These are phyloP conservation scores for Drosophila tanythrix DNA, from an alignment of 2,888 invertebrate species.

Conservation along the genomic window DNA sequence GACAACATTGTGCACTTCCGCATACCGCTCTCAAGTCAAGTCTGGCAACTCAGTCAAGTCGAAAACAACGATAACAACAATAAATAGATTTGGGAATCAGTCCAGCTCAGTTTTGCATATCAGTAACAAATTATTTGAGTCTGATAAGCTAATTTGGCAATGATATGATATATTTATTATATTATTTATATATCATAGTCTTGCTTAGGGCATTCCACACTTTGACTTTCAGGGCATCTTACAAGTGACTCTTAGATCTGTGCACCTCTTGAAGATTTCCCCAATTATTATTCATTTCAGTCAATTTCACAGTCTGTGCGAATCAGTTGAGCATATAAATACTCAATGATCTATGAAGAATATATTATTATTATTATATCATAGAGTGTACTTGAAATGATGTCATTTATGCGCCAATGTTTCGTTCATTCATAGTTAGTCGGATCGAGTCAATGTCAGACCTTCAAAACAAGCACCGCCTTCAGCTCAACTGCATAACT, in stretches of 20 bases:
- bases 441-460: conserved; percentile 4
- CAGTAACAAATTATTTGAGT: not conserved
- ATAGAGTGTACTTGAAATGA: conserved; percentile 26
- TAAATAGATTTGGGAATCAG: not conserved
- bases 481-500: conserved; percentile 33
- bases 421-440: conserved; percentile 34
- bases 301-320: conserved; percentile 13
- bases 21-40: conserved; percentile 57
- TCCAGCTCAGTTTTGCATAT: not conserved
- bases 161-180: no score
- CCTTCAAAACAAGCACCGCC: conserved; percentile 11
- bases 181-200: no score
- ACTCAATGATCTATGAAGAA: conserved; percentile 33
- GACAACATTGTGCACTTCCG: conserved; percentile 50
- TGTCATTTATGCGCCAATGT: conserved; percentile 30
- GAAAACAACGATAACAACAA: conserved; percentile 31
- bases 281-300: not conserved
- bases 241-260: no score
- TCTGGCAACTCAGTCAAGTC: conserved; percentile 36
- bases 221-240: no score
- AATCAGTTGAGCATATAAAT: conserved; percentile 30
- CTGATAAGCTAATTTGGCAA: not conserved
- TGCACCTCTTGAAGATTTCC: no score
- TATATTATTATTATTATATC: conserved; percentile 16
- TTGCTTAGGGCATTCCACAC: no score